Percentiles rank a stretch among this genome's conserved stretches.
These are phyloP conservation scores for Parapsyche elsis DNA, from an alignment of 1,140 invertebrate species.

Conservation along the genomic window DNA sequence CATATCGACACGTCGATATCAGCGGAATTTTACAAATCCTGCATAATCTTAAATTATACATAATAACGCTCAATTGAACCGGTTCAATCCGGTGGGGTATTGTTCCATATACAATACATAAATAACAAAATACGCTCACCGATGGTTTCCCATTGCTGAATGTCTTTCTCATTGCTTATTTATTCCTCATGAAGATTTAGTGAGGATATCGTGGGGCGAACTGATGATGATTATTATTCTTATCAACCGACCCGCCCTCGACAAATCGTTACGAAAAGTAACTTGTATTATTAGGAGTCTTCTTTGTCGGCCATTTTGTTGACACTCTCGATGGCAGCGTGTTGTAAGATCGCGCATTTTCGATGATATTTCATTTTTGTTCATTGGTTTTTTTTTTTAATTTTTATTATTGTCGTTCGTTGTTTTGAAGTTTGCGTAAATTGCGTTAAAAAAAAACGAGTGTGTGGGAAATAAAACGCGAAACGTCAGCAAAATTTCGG, in stretches of 20 bases:
- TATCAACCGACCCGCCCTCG: neutral
- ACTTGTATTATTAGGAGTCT: neutral
- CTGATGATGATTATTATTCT: neutral
- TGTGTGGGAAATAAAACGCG: neutral
- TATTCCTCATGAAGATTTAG: slow-evolving; percentile 8
- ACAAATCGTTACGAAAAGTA: neutral
- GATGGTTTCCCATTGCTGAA: neutral
- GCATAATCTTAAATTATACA: no score
- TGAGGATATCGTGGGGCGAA: neutral
- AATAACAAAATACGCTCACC: no score
- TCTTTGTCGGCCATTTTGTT: neutral
- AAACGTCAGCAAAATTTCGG: neutral
- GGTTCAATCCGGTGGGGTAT: no score
- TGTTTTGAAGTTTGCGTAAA: neutral
- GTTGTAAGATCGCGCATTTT: no score
- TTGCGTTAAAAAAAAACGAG: neutral
- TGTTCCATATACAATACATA: neutral
- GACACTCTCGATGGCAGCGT: neutral
- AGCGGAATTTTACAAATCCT: no score
- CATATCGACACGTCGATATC: no score
- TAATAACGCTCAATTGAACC: no score
- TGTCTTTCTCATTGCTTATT: neutral
- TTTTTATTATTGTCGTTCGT: neutral
- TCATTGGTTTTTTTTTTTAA: no score
- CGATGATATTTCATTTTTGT: no score